These are phyloP conservation scores for Ephestia elutella DNA, from an alignment of 1,140 invertebrate genomes.

Conservation along the genomic window DNA sequence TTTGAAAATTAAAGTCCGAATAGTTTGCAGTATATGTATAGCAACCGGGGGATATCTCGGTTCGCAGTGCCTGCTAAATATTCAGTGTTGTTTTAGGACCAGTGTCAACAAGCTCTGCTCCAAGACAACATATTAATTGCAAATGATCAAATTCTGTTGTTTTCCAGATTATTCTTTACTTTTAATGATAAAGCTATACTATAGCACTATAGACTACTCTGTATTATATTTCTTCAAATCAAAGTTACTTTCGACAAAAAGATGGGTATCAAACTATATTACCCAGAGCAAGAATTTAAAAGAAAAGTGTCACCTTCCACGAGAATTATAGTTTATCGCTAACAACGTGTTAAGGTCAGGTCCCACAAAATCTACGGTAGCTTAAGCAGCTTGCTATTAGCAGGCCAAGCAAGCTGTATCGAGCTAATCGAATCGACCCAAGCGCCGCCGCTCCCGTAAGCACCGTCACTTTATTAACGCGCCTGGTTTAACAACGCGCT, in stretches of 20 bases:
- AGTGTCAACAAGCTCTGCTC: constrained; percentile 27
- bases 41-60: constrained; percentile 8
- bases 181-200: too few relatives aligned
- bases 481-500: constrained; percentile 41
- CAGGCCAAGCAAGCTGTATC: constrained; percentile 24
- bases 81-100: constrained; percentile 44
- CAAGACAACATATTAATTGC: constrained; percentile 41
- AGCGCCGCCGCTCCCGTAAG: constrained; percentile 48
- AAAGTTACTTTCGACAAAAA: too few relatives aligned
- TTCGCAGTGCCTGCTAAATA: constrained; percentile 18
- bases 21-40: background rate
- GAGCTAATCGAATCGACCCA: constrained; percentile 55
- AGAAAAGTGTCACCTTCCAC: too few relatives aligned
- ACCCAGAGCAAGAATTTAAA: too few relatives aligned
- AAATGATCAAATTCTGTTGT: constrained; percentile 26
- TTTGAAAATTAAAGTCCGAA: background rate
- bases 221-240: too few relatives aligned
- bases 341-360: background rate
- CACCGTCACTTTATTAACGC: constrained; percentile 62
- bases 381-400: background rate
- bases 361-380: background rate
- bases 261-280: too few relatives aligned
- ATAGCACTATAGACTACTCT: too few relatives aligned
- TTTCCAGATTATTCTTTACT: background rate
- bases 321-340: background rate